Conservation (phyloP, 2,797 vertebrate species). For the Carcharodon carcharias region DNA sequence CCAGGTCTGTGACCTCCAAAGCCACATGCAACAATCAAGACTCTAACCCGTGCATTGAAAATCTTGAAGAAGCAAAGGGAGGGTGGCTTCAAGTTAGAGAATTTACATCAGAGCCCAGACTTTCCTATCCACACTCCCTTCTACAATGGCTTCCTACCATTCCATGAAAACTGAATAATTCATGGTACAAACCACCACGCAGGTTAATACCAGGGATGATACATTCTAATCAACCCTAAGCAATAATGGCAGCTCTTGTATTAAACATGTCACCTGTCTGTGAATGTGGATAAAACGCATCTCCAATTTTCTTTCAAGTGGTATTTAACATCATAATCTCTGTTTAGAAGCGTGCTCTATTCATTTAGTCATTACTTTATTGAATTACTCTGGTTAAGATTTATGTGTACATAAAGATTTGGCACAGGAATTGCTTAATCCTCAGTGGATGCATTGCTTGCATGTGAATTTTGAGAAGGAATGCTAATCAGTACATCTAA, state of each 20-base stretch:
- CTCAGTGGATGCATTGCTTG: neutral
- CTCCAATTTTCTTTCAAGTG: neutral
- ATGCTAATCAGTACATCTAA: neutral
- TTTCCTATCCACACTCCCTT: neutral
- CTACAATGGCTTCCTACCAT: neutral
- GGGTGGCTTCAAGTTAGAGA: neutral
- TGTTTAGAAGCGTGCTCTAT: neutral
- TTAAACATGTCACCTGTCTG: neutral
- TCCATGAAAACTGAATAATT: neutral
- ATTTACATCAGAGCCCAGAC: neutral
- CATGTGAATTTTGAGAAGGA: constrained; percentile 1
- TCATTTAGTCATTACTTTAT: neutral
- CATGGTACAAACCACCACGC: neutral
- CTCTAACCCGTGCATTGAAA: too few species aligned
- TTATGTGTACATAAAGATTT: neutral
- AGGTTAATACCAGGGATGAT: neutral
- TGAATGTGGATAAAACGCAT: neutral
- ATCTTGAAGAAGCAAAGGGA: neutral
- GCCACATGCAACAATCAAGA: too few species aligned
- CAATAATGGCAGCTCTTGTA: neutral
- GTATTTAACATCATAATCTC: neutral
- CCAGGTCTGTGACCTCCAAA: too few species aligned
- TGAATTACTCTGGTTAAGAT: neutral
- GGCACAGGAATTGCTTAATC: neutral
- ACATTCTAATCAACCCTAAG: neutral